Conservation (phyloP, 2,888 invertebrate species). For the Synergus itoensis region DNA sequence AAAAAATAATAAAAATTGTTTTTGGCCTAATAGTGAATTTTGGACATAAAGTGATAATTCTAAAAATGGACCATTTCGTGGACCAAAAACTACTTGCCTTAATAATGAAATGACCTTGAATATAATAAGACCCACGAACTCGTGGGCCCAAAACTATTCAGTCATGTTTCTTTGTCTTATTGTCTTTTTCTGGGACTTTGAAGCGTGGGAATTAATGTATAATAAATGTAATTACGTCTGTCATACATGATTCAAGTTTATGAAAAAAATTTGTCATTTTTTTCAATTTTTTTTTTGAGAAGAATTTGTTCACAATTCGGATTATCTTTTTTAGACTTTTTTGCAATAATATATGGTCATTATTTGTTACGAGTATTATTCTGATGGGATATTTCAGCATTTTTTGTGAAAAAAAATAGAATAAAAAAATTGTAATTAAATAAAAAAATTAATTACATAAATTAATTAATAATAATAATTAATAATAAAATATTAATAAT, state of each 20-base stretch:
- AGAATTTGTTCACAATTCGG: background rate
- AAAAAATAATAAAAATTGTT: no score
- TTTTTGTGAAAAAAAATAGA: no score
- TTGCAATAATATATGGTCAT: no score
- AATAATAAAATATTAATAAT: no score
- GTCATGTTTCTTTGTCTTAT: background rate
- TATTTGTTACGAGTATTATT: no score
- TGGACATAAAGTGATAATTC: background rate
- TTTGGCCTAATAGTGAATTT: background rate
- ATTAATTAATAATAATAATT: no score
- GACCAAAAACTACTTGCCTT: background rate
- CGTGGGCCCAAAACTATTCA: background rate
- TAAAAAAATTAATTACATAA: no score
- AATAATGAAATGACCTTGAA: background rate
- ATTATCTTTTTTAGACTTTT: no score
- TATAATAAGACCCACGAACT: background rate
- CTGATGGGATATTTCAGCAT: no score
- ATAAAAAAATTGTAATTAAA: no score
- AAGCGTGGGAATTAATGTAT: background rate
- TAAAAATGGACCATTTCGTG: background rate
- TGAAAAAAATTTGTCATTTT: constrained; percentile 20
- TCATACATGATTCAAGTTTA: background rate
- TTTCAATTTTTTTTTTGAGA: background rate
- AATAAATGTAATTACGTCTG: background rate
- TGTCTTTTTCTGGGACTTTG: background rate